Conservation (phyloP, 1,140 invertebrate species). For the Brachionus koreanus region DNA sequence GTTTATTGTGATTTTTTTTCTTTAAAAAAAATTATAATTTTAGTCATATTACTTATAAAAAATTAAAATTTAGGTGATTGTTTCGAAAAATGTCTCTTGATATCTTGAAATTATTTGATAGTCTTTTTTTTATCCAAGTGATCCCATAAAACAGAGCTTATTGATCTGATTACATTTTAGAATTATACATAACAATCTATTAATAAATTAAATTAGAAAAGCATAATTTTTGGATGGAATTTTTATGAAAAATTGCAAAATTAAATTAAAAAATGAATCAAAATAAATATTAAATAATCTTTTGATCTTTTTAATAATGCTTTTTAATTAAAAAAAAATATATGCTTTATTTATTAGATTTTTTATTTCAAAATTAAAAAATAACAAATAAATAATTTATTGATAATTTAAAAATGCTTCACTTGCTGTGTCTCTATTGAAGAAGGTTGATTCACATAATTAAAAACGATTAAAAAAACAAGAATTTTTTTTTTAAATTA, state of each 20-base stretch:
- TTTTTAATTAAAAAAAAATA: too few relatives aligned
- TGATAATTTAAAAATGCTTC: too few relatives aligned
- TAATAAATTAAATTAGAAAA: neutral
- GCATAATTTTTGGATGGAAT: neutral
- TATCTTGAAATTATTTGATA: neutral
- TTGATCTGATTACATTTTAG: neutral
- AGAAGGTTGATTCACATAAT: too few relatives aligned
- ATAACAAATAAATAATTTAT: too few relatives aligned
- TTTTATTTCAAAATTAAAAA: too few relatives aligned
- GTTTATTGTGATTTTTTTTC: neutral
- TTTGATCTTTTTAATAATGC: too few relatives aligned
- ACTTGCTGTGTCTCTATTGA: too few relatives aligned
- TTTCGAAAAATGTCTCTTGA: neutral
- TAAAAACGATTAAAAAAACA: too few relatives aligned
- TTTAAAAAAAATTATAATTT: conserved; percentile 26
- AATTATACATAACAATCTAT: neutral
- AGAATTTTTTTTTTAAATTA: too few relatives aligned
- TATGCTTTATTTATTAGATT: too few relatives aligned
- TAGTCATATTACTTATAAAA: conserved; percentile 1
- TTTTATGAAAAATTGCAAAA: neutral
- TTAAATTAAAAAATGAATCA: neutral
- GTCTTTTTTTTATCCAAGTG: neutral
- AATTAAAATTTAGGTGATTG: neutral
- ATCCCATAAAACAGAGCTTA: neutral
- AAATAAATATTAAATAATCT: neutral